phyloP scores from a whole-genome alignment of 2,113 vertebrate genomes.

The Nothocercus julius region DNA sequence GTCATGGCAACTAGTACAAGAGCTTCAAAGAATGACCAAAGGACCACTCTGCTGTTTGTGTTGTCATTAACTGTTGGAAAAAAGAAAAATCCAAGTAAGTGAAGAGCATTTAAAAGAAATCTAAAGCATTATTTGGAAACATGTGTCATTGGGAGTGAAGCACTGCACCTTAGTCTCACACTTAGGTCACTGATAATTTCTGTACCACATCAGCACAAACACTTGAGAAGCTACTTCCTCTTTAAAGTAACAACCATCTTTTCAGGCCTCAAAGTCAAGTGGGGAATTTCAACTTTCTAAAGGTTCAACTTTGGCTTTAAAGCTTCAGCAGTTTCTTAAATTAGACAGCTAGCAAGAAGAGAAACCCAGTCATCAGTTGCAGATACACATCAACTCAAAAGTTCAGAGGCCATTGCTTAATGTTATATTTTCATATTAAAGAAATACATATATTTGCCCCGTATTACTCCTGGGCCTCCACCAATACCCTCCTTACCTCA shows the following conservation, averaged over 20 bases:
- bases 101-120: neutral
- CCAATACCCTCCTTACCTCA: neutral
- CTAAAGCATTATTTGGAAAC: neutral
- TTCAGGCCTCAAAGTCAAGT: neutral
- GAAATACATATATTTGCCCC: neutral
- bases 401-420: neutral
- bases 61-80: constrained; percentile 93
- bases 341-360: neutral
- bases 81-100: neutral
- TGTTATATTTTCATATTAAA: neutral
- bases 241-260: neutral
- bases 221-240: neutral
- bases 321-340: neutral
- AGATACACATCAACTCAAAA: neutral
- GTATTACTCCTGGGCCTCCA: neutral
- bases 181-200: neutral
- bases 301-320: neutral
- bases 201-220: fast-evolving
- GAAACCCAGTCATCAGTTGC: neutral
- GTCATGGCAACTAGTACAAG: constrained; percentile 99
- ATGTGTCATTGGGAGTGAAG: neutral
- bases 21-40: constrained; percentile 99
- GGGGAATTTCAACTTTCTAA: neutral
- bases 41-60: constrained; percentile 99
- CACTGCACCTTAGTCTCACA: neutral